Base-by-base conservation (phyloP, 2,113 vertebrate species). In the Apteryx mantelli region DNA sequence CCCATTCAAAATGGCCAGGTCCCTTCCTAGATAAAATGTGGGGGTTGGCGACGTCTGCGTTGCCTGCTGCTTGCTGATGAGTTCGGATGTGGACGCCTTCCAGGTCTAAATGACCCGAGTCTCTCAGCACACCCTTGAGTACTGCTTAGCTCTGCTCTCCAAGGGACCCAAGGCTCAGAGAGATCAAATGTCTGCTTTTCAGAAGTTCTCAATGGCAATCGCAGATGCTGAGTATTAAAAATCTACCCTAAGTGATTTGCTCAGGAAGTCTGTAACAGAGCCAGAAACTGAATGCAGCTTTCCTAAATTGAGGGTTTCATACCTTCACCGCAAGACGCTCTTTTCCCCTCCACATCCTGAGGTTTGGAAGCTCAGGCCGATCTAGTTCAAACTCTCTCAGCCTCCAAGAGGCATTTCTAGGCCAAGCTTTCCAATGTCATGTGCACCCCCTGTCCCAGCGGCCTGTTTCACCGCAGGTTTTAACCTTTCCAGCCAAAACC, bases 111-210 rank as follows among this genome's bases (percentile, higher is more conserved):
- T 28, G 50, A 40, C 26, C 36, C 28, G 19, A 40, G 52, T 19
- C 50, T 71, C 32, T 52, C 69, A 18, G 56, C 24, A 40, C n/a
- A 4, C 3, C 21, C 50, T 34, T 19, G 64, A 56, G 28, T 34
- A 7, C 69, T 52, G 36, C 0, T 0, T 46, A 60, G n/a, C 28
- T 86, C 53, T 1, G 8, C 28, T 85, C 28, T 55, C 21, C 0
- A 1, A 0, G 16, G 58, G 44, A 80, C 63, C 18, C 0, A 2
- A 53, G 55, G 48, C 53, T 73, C 1, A 1, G 32, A 60, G 64
- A 86, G 53, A 38, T 26, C 1, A 20, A 44, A 42, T 46, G 40
- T 73, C 82, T 91, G 52, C 38, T 80, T 40, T 85, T 73, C 63
- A 24, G 2, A 4, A 79, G 48, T 42, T 50, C 44, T 80, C 68